phyloP scores from a whole-genome alignment of 2,113 vertebrate genomes.

The Mandrillus leucophaeus region DNA sequence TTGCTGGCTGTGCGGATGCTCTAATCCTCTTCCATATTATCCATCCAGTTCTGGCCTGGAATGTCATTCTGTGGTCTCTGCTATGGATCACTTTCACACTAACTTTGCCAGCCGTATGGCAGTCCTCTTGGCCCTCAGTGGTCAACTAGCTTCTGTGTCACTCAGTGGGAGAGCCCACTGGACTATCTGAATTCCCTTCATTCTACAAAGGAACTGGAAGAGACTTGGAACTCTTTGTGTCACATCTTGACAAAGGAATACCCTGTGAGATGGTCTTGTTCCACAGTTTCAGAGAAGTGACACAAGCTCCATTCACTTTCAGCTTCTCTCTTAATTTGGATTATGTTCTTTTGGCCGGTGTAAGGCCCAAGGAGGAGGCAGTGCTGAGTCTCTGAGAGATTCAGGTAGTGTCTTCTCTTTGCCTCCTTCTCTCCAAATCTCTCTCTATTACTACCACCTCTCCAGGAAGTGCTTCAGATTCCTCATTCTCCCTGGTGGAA shows the following conservation, averaged over 20 bases:
- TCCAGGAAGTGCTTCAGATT: background rate
- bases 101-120: background rate
- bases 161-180: background rate
- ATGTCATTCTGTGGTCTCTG: background rate
- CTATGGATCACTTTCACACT: background rate
- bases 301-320: too few species aligned
- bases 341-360: background rate
- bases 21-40: background rate
- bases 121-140: background rate
- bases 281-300: background rate
- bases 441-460: background rate
- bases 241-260: background rate
- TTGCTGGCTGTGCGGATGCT: background rate
- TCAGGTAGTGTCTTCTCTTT: background rate
- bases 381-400: background rate
- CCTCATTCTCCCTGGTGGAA: background rate
- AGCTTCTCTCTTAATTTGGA: background rate
- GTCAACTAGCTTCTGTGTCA: background rate
- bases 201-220: background rate
- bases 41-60: background rate
- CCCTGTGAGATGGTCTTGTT: background rate
- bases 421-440: background rate
- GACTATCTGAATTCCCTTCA: background rate
- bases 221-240: background rate
- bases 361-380: background rate